phyloP scores from a whole-genome alignment of 1,140 invertebrate genomes.

The Neelides sp. region DNA sequence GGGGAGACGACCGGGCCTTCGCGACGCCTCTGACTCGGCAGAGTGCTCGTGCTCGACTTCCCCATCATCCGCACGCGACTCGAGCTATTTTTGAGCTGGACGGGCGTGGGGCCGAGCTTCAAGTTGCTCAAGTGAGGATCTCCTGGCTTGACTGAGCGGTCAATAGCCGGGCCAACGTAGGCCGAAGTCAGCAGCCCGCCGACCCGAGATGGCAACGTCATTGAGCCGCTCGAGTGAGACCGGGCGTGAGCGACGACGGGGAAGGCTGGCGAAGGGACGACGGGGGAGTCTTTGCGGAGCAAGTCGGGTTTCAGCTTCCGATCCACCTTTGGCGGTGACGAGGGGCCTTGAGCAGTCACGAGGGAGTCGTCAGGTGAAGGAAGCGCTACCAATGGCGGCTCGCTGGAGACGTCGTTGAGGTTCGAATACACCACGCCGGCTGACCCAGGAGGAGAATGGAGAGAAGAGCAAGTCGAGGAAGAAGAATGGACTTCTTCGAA shows the following conservation, averaged over 20 bases:
- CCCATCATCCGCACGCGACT: not conserved
- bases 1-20: constrained; percentile 20
- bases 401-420: constrained; percentile 36
- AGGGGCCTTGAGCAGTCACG: constrained; percentile 34
- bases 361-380: constrained; percentile 7
- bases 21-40: constrained; percentile 8
- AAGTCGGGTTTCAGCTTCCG: constrained; percentile 57
- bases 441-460: constrained; percentile 21
- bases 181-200: constrained; percentile 3
- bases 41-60: constrained; percentile 8
- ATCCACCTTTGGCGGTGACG: constrained; percentile 56
- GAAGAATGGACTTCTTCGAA: constrained; percentile 21
- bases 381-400: no score
- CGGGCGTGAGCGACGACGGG: not conserved
- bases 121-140: constrained; percentile 9
- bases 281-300: not conserved
- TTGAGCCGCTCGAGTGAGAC: constrained; percentile 12
- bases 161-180: constrained; percentile 17
- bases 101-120: constrained; percentile 21
- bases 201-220: constrained; percentile 21
- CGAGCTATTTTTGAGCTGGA: constrained; percentile 11
- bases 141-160: constrained; percentile 17
- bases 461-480: constrained; percentile 37
- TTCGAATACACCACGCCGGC: constrained; percentile 28
- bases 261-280: constrained; percentile 6